These are phyloP conservation scores for Hirtodrosophila duncani DNA, from an alignment of 2,888 invertebrate species.

Conservation along the genomic window DNA sequence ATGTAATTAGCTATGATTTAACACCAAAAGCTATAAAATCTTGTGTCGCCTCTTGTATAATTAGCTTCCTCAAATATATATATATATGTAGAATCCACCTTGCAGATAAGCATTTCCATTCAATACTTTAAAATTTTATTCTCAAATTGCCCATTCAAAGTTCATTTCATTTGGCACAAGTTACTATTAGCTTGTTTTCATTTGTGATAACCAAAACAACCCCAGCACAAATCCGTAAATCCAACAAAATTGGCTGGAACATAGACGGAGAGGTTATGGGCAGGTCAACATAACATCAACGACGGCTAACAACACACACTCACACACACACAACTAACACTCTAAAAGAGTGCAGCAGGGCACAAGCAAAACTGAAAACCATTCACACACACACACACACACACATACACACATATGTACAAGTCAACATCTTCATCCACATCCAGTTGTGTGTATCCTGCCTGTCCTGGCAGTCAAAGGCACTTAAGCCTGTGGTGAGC, in stretches of 20 bases:
- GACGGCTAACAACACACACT: slow-evolving; percentile 18
- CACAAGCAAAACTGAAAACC: slow-evolving; percentile 30
- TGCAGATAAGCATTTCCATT: too few species aligned
- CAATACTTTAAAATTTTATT: too few species aligned
- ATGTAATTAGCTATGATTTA: too few species aligned
- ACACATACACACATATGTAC: slow-evolving; percentile 1
- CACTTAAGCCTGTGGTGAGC: slow-evolving; percentile 62
- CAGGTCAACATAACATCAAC: slow-evolving; percentile 31
- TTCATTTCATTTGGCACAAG: slow-evolving; percentile 10
- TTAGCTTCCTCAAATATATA: too few species aligned
- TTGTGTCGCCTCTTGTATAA: too few species aligned
- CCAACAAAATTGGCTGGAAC: slow-evolving; percentile 39
- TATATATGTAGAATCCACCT: too few species aligned
- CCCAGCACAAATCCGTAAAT: slow-evolving; percentile 30
- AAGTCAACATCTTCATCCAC: too few species aligned
- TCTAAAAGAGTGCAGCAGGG: slow-evolving; percentile 10
- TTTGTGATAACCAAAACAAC: slow-evolving; percentile 32
- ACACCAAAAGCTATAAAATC: too few species aligned
- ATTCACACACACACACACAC: slow-evolving; percentile 21
- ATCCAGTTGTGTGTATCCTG: slow-evolving; percentile 22
- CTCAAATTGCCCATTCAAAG: neutral
- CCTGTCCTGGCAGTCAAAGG: slow-evolving; percentile 38
- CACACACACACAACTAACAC: neutral
- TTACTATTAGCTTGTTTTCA: slow-evolving; percentile 9
- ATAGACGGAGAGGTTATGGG: too few species aligned